These are phyloP conservation scores for Pseudopipra pipra DNA, from an alignment of 2,113 vertebrate genomes.

Conservation along the genomic window DNA sequence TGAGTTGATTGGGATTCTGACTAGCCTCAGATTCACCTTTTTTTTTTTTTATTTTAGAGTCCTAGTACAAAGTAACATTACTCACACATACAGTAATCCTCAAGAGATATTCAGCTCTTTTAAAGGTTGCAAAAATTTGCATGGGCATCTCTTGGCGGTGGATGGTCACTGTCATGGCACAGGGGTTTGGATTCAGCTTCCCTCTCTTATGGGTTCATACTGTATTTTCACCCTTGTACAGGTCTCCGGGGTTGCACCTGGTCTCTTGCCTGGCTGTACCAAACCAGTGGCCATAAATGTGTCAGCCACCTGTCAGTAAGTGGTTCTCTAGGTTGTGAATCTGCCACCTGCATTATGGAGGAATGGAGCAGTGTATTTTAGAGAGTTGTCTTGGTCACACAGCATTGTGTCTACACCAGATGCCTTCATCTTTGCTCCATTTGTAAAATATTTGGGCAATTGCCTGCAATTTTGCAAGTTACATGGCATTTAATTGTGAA, in stretches of 20 bases:
- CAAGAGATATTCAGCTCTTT: not conserved
- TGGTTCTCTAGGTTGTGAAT: not conserved
- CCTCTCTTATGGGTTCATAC: not conserved
- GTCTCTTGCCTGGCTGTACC: not conserved
- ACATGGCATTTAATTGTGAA: not conserved
- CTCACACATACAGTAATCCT: not conserved
- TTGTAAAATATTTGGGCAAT: not conserved
- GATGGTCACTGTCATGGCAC: rapidly evolving
- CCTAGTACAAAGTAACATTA: not conserved
- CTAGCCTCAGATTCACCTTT: not conserved
- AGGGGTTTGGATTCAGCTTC: not conserved
- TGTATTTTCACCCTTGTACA: not conserved
- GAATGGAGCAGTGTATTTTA: not conserved
- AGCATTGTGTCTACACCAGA: rapidly evolving
- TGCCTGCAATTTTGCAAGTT: not conserved
- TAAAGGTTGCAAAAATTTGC: not conserved
- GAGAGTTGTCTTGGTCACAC: not conserved
- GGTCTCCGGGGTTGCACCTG: not conserved
- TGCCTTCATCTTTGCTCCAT: not conserved
- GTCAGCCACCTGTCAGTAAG: not conserved
- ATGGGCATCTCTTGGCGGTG: not conserved
- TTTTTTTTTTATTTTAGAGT: not conserved
- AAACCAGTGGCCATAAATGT: not conserved
- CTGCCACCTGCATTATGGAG: not conserved
- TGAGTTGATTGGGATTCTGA: not conserved